phyloP scores from a whole-genome alignment of 2,888 invertebrate genomes.

The Helicoverpa assulta region DNA sequence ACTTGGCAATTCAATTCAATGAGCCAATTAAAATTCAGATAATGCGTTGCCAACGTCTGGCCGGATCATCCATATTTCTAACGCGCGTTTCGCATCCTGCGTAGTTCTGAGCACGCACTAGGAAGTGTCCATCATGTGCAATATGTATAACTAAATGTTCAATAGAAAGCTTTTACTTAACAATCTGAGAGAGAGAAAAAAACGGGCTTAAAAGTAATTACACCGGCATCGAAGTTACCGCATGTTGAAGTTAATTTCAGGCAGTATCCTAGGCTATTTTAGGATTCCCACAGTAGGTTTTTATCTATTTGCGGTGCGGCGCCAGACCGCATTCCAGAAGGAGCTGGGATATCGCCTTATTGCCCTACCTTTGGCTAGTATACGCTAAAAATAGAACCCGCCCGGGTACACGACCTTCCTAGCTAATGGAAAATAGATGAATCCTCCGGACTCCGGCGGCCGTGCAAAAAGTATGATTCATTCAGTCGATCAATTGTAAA shows the following conservation, averaged over 20 bases:
- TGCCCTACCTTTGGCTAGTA: slow-evolving; percentile 77
- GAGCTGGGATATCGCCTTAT: slow-evolving; percentile 84
- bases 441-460: slow-evolving; percentile 42
- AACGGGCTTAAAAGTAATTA: neutral
- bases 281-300: slow-evolving; percentile 70
- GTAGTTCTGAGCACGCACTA: slow-evolving; percentile 73
- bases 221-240: slow-evolving; percentile 17
- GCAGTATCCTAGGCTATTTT: slow-evolving; percentile 67
- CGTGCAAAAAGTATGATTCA: slow-evolving; percentile 55
- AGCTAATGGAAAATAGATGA: slow-evolving; percentile 76
- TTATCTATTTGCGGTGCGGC: slow-evolving; percentile 84
- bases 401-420: slow-evolving; percentile 74
- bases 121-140: slow-evolving; percentile 77
- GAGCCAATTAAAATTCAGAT: slow-evolving; percentile 85
- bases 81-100: slow-evolving; percentile 83
- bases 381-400: slow-evolving; percentile 80
- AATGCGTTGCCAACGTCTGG: slow-evolving; percentile 79
- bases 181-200: too few relatives aligned
- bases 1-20: slow-evolving; percentile 84
- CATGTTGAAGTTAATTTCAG: slow-evolving; percentile 41
- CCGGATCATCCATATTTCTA: slow-evolving; percentile 85
- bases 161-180: neutral
- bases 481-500: slow-evolving; percentile 33
- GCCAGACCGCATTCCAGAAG: slow-evolving; percentile 87
- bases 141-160: slow-evolving; percentile 34